Evolutionary conservation across 2,113 vertebrate species (phyloP), one percentile per base, ranked within the genome.

Genomic region (Phalacrocorax brasilianus): DNA sequence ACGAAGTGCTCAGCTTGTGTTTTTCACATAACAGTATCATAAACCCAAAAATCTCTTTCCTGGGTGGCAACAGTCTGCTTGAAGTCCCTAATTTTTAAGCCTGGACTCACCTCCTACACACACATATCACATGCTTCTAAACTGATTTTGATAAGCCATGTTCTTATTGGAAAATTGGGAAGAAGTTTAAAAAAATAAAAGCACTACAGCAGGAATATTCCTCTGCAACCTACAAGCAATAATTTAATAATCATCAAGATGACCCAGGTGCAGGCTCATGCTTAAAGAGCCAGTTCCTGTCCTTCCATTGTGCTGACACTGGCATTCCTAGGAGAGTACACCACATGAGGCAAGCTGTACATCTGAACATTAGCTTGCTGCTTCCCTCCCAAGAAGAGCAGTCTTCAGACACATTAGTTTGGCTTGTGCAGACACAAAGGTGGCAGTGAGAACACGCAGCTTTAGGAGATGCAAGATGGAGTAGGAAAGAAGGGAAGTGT

Each of bases 361-460:
- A 14, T 9, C 12, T 5, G 3, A 73, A 62, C 44, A 59, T 2
- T 42, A 58, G 78, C 47, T 28, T 40, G 18, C 3, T 13, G 7
- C 53, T 55, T 33, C n/a, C 47, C 47, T 76, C 26, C n/a, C 30
- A 13, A 33, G 22, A 62, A 14, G 13, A 40, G 68, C 4, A 19
- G 38, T 14, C 35, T 56, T 49, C 27, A 76, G 52, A 53, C 20
- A 32, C 18, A 33, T 7, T 28, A 53, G 42, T 17, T 14, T 49
- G 68, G 30, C 38, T 40, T 7, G n/a, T 3, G 35, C 50, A 47
- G 24, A 58, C 18, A 72, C 14, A 42, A 50, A 56, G 44, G 38
- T 7, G 5, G 49, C 59, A 85, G 22, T 0, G 2, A 58, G 17
- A 61, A 47, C 12, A 24, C 1, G 35, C 0, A 5, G 17, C 35